phyloP scores from a whole-genome alignment of 2,113 vertebrate genomes.

The Halcyon malimbica region DNA sequence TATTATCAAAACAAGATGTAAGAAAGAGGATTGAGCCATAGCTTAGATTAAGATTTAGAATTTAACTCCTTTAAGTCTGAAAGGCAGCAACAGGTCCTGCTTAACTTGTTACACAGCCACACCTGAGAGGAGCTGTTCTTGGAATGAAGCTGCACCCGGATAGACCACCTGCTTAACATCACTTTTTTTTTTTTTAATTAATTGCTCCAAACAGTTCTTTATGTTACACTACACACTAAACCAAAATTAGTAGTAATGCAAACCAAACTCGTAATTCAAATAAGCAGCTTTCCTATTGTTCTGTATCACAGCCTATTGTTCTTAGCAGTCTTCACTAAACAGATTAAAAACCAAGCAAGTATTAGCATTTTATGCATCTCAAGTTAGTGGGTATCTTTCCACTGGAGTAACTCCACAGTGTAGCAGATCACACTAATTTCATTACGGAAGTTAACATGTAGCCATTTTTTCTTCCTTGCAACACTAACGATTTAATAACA shows the following conservation, averaged over 20 bases:
- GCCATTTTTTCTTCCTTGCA: background rate
- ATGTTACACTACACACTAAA: background rate
- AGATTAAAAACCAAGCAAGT: background rate
- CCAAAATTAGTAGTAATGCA: background rate
- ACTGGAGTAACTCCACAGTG: fast-evolving
- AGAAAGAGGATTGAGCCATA: background rate
- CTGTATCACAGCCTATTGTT: background rate
- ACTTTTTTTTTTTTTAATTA: background rate
- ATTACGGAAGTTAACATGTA: background rate
- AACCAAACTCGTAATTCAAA: background rate
- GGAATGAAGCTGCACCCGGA: background rate
- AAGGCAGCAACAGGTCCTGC: background rate
- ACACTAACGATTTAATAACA: background rate
- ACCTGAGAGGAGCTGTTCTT: background rate
- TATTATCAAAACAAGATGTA: background rate
- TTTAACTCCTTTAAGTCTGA: background rate
- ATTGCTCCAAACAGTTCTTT: background rate
- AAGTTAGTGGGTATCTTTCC: background rate
- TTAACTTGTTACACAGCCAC: background rate
- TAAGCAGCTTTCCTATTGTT: background rate
- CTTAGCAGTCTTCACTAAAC: background rate
- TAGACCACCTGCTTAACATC: background rate
- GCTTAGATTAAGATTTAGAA: background rate
- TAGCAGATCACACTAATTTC: background rate
- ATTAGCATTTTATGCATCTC: background rate